Conservation (phyloP, 1,140 invertebrate genomes). For the Xylocopa sonorina region DNA sequence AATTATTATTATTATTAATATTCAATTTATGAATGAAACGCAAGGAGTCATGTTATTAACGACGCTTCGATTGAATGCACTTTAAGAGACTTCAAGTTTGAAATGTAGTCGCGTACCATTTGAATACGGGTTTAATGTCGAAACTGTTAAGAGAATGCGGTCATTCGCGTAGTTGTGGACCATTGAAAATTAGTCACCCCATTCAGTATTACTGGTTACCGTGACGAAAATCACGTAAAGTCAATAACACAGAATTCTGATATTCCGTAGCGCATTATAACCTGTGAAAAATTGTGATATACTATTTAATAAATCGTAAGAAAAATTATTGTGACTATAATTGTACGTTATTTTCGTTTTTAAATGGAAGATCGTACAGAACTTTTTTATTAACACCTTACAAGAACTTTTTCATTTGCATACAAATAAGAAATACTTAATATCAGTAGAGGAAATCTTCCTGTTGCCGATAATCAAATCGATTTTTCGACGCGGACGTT, state of each 20-base stretch:
- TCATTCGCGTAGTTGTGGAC: conserved; percentile 38
- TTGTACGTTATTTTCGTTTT: no score
- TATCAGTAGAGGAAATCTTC: conserved; percentile 33
- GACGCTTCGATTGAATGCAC: conserved; percentile 2
- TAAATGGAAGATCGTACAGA: no score
- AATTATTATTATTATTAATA: conserved; percentile 1
- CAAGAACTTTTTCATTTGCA: not conserved
- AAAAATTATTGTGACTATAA: no score
- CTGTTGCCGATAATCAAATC: conserved; percentile 36
- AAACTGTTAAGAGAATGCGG: conserved; percentile 26
- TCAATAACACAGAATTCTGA: conserved; percentile 23
- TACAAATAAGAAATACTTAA: conserved; percentile 34
- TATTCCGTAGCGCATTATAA: conserved; percentile 6
- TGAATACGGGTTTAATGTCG: conserved; percentile 51
- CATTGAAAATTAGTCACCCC: conserved; percentile 61
- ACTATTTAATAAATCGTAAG: not conserved
- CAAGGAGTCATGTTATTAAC: not conserved
- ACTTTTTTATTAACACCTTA: no score
- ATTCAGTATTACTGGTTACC: conserved; percentile 35
- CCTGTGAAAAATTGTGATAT: not conserved
- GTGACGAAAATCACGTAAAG: conserved; percentile 28
- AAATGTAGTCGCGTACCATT: conserved; percentile 26
- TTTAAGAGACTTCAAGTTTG: not conserved
- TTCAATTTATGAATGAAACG: not conserved
- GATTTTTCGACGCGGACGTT: conserved; percentile 20